Base-by-base conservation (phyloP, 2,797 vertebrate genomes). In the Florisuga fusca region DNA sequence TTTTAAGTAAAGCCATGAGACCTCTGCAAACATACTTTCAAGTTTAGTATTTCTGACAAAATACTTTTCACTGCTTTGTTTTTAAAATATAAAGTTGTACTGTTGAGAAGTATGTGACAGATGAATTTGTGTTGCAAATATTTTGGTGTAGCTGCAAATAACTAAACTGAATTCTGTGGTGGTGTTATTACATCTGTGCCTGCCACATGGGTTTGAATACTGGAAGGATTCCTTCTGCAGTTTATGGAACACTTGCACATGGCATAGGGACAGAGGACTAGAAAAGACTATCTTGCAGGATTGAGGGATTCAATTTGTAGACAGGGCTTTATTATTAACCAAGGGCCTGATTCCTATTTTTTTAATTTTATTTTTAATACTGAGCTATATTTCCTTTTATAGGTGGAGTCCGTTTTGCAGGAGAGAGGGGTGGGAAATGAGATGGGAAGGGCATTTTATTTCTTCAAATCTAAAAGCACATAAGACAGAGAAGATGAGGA, bases 161-260 rank as follows among this genome's bases (percentile, higher is more conserved):
- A 78, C 50, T 91, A 66, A 78, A 33, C 73, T 69, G 77, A 89
- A 75, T 94, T 94, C 91, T 83, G 22, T 81, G 59, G 34, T 86
- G n/a, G 45, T 90, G 73, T 94, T 91, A 93, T 94, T 36, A 36
- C 36, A 36, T 94, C 95, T 96, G 88, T 80, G 62, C 62, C 90
- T 96, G 96, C 96, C 96, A 96, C 53, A 66, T 96, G 57, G 71
- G 6, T 94, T 94, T 1, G 18, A 43, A n/a, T 55, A 6, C 81
- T 96, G 95, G 93, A 90, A 90, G 55, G 68, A 72, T 92, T 94
- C 90, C 89, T 31, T 0, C 1, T 81, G 69, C 73, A 63, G 66
- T 75, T 84, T 92, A n/a, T 46, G 22, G 58, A 91, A 58, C 58
- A 25, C 33, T 89, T 90, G 45, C 51, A 46, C 16, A 12, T 69